These are phyloP conservation scores for Brachionus rotundiformis DNA, from an alignment of 1,140 invertebrate genomes.

Conservation along the genomic window DNA sequence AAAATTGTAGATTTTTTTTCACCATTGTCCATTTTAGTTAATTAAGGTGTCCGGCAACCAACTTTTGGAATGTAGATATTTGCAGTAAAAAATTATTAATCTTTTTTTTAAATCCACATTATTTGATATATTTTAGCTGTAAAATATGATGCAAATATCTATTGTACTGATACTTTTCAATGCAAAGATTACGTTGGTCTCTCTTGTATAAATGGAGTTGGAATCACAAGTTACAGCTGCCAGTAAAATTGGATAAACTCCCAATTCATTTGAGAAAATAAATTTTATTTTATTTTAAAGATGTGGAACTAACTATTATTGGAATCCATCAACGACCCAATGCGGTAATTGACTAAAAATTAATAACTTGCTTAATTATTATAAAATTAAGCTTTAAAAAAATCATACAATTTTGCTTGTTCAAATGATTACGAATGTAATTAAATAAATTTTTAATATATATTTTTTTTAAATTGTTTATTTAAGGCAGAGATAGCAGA, in stretches of 20 bases:
- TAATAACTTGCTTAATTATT: too few relatives aligned
- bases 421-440: background rate
- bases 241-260: too few relatives aligned
- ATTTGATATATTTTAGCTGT: background rate
- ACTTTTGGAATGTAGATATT: background rate
- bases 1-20: background rate
- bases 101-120: background rate
- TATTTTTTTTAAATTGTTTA: background rate
- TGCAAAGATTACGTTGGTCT: constrained; percentile 14
- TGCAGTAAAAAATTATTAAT: background rate
- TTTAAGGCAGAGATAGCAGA: background rate
- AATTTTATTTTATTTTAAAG: background rate
- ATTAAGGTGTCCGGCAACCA: background rate
- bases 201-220: background rate
- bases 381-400: background rate
- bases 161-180: constrained; percentile 33
- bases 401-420: background rate
- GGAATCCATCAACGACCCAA: background rate
- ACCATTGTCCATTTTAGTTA: background rate
- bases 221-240: constrained; percentile 2
- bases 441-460: too few relatives aligned
- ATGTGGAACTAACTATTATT: background rate
- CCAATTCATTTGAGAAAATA: background rate
- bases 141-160: background rate
- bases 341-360: background rate